phyloP scores from a whole-genome alignment of 2,888 invertebrate species.

The Agrilus mali region DNA sequence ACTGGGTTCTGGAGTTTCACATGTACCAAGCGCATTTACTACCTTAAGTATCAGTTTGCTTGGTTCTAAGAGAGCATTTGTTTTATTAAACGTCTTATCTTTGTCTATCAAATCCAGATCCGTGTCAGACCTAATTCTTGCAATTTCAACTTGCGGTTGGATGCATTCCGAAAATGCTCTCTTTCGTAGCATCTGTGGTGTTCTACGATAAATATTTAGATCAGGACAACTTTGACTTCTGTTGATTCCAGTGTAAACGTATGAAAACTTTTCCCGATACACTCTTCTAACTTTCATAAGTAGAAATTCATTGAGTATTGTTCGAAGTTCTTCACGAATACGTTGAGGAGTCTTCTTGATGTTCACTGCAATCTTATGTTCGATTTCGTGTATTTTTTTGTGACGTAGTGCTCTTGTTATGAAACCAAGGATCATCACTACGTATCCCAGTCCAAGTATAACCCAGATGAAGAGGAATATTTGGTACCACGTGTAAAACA shows the following conservation, averaged over 20 bases:
- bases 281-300: slow-evolving; percentile 64
- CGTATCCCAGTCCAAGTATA: slow-evolving; percentile 81
- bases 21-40: slow-evolving; percentile 61
- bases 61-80: slow-evolving; percentile 59
- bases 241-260: slow-evolving; percentile 29
- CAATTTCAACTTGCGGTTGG: slow-evolving; percentile 25
- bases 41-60: slow-evolving; percentile 64
- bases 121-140: slow-evolving; percentile 62
- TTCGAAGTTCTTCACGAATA: slow-evolving; percentile 42
- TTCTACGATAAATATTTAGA: slow-evolving; percentile 44
- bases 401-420: slow-evolving; percentile 67
- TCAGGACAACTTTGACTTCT: slow-evolving; percentile 61
- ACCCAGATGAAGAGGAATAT: slow-evolving; percentile 78
- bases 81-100: slow-evolving; percentile 56
- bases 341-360: slow-evolving; percentile 66
- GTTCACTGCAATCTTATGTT: slow-evolving; percentile 64
- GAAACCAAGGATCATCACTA: slow-evolving; percentile 80
- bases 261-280: slow-evolving; percentile 49
- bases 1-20: slow-evolving; percentile 28
- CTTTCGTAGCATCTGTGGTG: slow-evolving; percentile 32
- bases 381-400: slow-evolving; percentile 58
- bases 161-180: slow-evolving; percentile 55
- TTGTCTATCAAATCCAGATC: slow-evolving; percentile 68
- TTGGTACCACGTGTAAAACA: slow-evolving; percentile 58
- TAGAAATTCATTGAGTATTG: slow-evolving; percentile 51